These are phyloP conservation scores for Clivina fossor DNA, from an alignment of 2,888 invertebrate species.

Conservation along the genomic window DNA sequence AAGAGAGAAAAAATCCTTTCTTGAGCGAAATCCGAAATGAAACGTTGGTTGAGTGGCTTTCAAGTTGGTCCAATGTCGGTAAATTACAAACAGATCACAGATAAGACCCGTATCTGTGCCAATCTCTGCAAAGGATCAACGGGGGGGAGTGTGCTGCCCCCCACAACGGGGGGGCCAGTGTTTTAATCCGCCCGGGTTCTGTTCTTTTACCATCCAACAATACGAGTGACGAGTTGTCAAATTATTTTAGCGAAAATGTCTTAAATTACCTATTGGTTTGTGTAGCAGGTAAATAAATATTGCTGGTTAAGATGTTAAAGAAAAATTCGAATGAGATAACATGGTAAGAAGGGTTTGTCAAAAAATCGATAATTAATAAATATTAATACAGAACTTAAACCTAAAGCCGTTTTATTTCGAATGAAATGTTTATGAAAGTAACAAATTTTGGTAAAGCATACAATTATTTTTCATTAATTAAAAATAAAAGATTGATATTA, in stretches of 20 bases:
- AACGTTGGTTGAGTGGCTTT: constrained; percentile 6
- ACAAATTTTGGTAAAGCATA: too few species aligned
- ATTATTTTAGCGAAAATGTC: constrained; percentile 10
- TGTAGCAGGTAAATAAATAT: constrained; percentile 36
- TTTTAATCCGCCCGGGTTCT: constrained; percentile 30
- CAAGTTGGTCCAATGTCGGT: constrained; percentile 9
- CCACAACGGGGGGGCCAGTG: constrained; percentile 14
- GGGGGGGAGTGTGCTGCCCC: constrained; percentile 7
- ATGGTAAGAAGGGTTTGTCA: too few species aligned
- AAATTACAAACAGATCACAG: constrained; percentile 19
- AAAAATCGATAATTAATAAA: too few species aligned
- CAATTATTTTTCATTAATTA: too few species aligned
- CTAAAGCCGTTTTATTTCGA: too few species aligned
- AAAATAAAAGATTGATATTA: too few species aligned
- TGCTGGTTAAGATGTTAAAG: too few species aligned
- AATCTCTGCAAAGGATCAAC: neutral
- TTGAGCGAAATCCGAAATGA: too few species aligned
- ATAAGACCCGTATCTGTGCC: constrained; percentile 16
- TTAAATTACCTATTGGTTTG: constrained; percentile 31
- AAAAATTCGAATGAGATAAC: too few species aligned
- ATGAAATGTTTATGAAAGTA: too few species aligned
- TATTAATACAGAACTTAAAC: too few species aligned
- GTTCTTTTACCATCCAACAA: constrained; percentile 3
- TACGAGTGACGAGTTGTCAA: constrained; percentile 24
- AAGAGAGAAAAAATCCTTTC: too few species aligned